Evolutionary conservation across 2,113 vertebrate species (phyloP), one percentile per base, ranked within the genome.

Genomic region (Mus spicilegus): DNA sequence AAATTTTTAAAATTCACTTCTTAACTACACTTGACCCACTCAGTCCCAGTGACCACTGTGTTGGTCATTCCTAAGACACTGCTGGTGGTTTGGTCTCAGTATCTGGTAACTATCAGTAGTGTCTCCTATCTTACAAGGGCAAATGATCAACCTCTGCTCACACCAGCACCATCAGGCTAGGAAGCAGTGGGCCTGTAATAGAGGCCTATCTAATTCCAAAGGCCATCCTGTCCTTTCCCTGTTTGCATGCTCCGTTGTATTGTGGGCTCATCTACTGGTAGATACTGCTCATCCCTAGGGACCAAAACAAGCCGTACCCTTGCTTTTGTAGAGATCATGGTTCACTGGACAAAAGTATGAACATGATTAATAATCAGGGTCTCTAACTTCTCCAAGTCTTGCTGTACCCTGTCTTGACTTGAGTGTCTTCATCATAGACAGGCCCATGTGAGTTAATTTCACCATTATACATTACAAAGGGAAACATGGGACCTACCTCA

Each of bases 401-500:
- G 13, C 77, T 73, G 11, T 28, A 81, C 12, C 51, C 58, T 65
- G n/a, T 11, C 36, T 39, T 26, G 16, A 39, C 24, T 11, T 10
- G 3, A n/a, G 30, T 8, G 12, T 39, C 65, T 67, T 49, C 0
- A 54, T 10, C 33, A 42, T 54, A 49, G 90, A 12, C 0, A 1
- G 70, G 10, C 16, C 30, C 8, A 0, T 7, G 0, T 33, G 33
- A 33, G 22, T 78, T 24, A n/a, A 24, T 30, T 17, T 26, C 26
- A 26, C 4, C 22, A 0, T 30, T 2, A 13, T 63, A 1, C 0
- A 0, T 16, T 17, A 9, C 5, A 2, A 16, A 17, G 28, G 26
- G 19, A 22, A 11, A 0, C 46, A 33, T 65, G 19, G 11, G 3
- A 3, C 9, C 2, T 33, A n/a, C 51, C 42, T 63, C 6, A 0